Evolutionary conservation across 2,888 invertebrate genomes (phyloP), one percentile per base, ranked within the genome.

Genomic region (Andrena bucephala): DNA sequence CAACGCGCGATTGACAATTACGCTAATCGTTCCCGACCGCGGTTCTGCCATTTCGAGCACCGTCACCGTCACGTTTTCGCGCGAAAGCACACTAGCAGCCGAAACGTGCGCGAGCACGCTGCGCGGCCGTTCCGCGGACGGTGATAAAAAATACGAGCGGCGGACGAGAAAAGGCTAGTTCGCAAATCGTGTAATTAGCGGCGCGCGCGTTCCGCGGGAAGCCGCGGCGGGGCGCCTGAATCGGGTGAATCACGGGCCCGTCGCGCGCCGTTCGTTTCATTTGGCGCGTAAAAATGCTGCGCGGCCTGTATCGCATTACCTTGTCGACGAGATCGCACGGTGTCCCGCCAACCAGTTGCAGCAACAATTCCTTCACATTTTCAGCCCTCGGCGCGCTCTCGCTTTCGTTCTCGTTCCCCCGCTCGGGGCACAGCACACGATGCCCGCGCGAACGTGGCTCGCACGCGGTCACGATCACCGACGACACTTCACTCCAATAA

Each of bases 321-420:
- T 87, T 87, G 84, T 81, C 85, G 74, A 82, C 84, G 86, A 73
- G 77, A 77, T 75, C 79, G 68, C 73, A 70, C 84, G 73, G 65
- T 70, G 84, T 72, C 60, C 77, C 83, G 73, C 62, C 66, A 77
- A 81, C 72, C 68, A 68, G 65, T 60, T 54, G 68, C 54, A 71
- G 63, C 75, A 75, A 71, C 67, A 79, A 72, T 52, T 75, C 68
- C 59, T 76, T 87, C 87, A 87, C 87, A 85, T 87, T 85, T 80
- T 80, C 81, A 50, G 60, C 65, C 82, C 68, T 66, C 72, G 52
- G 27, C 57, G 42, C 20, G 70, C 27, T 81, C 74, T 65, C 54
- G 79, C 59, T 57, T 80, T 36, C 52, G 70, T 20, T 81, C 74
- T 65, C 54, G 79, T 66, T 52, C 83, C 33, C 59, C 65, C 63